Evolutionary conservation across 2,797 vertebrate species (phyloP), one percentile per base, ranked within the genome.

Genomic region (Melanogrammus aeglefinus): DNA sequence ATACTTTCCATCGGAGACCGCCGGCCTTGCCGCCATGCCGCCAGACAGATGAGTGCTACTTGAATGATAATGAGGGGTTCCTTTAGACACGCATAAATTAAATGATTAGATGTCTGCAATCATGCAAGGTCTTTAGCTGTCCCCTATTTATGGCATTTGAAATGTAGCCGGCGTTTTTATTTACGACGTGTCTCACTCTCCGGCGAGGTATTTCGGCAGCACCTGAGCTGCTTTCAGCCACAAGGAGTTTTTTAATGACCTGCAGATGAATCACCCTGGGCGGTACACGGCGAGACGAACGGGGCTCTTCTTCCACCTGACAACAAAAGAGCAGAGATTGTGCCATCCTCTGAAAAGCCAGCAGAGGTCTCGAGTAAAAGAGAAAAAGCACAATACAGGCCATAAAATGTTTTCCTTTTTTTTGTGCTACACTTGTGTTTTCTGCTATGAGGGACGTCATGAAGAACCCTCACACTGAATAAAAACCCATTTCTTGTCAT

Each of bases 81-180:
- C 90, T 93, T 93, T 92, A 91, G 90, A 93, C 91, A 86, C 83
- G 91, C 93, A 94, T 93, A 93, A 94, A 94, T 94, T 95, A 94
- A 91, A 93, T 88, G 86, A 94, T 92, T 93, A 91, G 92, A 92
- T 86, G 91, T 90, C 90, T 89, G 91, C 92, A 94, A 91, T 94
- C 92, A 93, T 90, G 89, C 90, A 85, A 90, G 92, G 91, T 91
- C 91, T 87, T 88, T 88, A 91, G 91, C 88, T 92, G 90, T 91
- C 89, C 88, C 90, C 88, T 92, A 92, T 92, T 93, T 92, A 92
- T 92, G 89, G 90, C 92, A 92, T 93, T 92, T 90, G 90, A 93
- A 94, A 94, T 84, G 84, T 91, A 92, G 91, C 90, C 88, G 82
- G 82, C 88, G 13, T 13, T 71, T 71, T 92, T 93, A 93, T 93